Percentiles rank a stretch among this genome's conserved stretches.
These are phyloP conservation scores for Smutsia gigantea DNA, from an alignment of 2,797 vertebrate species.

Conservation along the genomic window DNA sequence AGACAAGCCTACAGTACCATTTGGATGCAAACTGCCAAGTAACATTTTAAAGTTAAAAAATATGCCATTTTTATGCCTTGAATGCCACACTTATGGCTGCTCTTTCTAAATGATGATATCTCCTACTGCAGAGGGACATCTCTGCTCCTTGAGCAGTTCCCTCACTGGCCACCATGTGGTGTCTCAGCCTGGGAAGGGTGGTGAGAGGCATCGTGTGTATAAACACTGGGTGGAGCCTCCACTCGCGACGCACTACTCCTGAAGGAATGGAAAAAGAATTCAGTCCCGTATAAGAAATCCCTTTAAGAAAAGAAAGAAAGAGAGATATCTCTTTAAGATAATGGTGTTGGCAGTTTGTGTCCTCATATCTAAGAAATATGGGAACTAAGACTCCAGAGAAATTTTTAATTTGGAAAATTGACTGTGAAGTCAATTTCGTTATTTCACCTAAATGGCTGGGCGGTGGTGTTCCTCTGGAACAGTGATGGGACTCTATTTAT, in stretches of 20 bases:
- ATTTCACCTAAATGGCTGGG: background rate
- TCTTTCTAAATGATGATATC: background rate
- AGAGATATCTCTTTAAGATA: background rate
- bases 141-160: background rate
- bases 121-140: background rate
- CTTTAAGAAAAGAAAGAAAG: background rate
- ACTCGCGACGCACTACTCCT: background rate
- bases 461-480: background rate
- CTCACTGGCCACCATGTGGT: background rate
- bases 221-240: background rate
- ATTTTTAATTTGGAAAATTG: conserved; percentile 6
- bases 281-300: background rate
- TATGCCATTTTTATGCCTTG: background rate
- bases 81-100: background rate
- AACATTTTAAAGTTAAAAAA: background rate
- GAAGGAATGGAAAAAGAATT: background rate
- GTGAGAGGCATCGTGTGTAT: background rate
- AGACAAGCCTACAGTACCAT: background rate
- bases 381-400: background rate
- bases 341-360: background rate
- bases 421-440: background rate
- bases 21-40: background rate
- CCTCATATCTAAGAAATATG: background rate
- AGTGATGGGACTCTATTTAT: background rate
- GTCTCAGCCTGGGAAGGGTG: background rate